A percentile compares a stretch with the other conserved stretches of the same genome.
phyloP scores from a whole-genome alignment of 2,113 vertebrate genomes.

The Acinonyx jubatus region DNA sequence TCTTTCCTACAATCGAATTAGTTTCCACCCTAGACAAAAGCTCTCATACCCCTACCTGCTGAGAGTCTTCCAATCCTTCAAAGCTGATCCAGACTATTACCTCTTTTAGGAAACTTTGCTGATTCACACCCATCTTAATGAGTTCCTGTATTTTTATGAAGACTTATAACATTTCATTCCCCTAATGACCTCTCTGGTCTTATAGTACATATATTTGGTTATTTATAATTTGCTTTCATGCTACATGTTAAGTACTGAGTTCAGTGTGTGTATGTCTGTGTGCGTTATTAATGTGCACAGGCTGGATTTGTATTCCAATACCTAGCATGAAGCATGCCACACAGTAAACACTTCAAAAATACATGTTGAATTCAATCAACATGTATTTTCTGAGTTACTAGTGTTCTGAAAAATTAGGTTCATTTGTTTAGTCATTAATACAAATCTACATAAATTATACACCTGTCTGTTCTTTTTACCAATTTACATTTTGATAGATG shows the following conservation, averaged over 20 bases:
- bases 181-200: background rate
- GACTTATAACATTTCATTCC: constrained; percentile 46
- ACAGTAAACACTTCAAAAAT: background rate
- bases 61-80: background rate
- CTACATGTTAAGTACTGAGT: background rate
- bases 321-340: background rate
- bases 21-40: background rate
- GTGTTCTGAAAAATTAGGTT: constrained; percentile 16
- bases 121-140: constrained; percentile 73
- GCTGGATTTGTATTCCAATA: background rate
- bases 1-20: background rate
- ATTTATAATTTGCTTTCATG: constrained; percentile 85
- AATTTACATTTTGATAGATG: background rate
- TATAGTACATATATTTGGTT: constrained; percentile 81
- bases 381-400: background rate
- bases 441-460: constrained; percentile 46
- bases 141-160: constrained; percentile 83
- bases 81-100: background rate
- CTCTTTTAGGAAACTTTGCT: constrained; percentile 69
- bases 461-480: constrained; percentile 32
- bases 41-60: background rate
- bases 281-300: background rate
- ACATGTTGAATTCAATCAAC: background rate
- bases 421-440: constrained; percentile 18
- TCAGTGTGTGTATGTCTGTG: background rate